phyloP scores from a whole-genome alignment of 2,888 invertebrate genomes.

The Priapulus caudatus region DNA sequence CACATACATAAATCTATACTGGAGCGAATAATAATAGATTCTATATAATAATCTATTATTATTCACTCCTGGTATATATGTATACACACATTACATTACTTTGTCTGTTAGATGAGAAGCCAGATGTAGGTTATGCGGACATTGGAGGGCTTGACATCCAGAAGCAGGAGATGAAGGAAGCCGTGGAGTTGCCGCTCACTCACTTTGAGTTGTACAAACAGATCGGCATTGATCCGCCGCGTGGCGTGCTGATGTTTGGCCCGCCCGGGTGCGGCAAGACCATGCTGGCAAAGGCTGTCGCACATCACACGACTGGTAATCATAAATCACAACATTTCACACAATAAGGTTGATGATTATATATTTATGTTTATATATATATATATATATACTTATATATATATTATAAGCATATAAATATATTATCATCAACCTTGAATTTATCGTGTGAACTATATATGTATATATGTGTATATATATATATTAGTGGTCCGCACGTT shows the following conservation, averaged over 20 bases:
- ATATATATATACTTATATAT: neutral
- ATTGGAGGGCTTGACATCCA: conserved; percentile 99
- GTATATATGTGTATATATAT: neutral
- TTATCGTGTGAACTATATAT: conserved; percentile 4
- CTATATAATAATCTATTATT: too few relatives aligned
- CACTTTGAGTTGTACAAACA: conserved; percentile 98
- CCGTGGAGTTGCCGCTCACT: conserved; percentile 91
- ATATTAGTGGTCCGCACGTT: conserved; percentile 5
- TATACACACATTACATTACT: too few relatives aligned
- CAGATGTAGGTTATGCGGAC: conserved; percentile 90
- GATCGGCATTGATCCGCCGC: conserved; percentile 91
- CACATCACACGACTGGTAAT: conserved; percentile 87
- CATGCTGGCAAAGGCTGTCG: conserved; percentile 97
- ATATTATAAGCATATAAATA: neutral
- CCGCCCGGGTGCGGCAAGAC: conserved; percentile 99
- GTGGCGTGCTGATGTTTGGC: conserved; percentile 96
- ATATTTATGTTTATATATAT: neutral
- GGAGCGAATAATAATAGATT: too few relatives aligned
- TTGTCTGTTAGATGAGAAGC: conserved; percentile 68
- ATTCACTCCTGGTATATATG: too few relatives aligned
- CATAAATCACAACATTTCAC: neutral
- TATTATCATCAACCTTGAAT: neutral
- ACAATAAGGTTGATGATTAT: neutral
- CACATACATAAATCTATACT: too few relatives aligned
- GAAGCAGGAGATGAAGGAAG: conserved; percentile 97